Base-by-base conservation (phyloP, 2,888 invertebrate species). In the Leptarthrus brevirostris region DNA sequence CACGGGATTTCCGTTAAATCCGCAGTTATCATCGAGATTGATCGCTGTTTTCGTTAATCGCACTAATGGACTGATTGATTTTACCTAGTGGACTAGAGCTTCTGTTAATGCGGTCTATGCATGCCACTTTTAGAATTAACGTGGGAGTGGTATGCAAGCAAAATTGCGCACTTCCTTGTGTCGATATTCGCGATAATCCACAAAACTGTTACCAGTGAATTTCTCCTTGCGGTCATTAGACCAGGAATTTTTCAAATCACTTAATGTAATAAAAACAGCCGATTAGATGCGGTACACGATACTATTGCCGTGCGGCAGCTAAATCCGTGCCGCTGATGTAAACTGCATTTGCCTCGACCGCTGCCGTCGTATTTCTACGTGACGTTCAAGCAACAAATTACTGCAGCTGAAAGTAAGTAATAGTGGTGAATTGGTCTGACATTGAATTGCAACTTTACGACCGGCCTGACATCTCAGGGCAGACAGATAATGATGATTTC, bases 41-140 rank as follows among this genome's bases (percentile, higher is more conserved):
- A 64, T 44, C 14, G 24, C 2, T 64, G n/a, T 44, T 14, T 22
- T 6, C 44, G 26, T 44, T 64, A 64, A 64, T 64, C 44, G 64
- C 44, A n/a, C 47, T 64, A 64, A 64, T 64, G 64, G 44, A 64
- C 18, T 64, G 61, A 61, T 61, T 34, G 44, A 44, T 40, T 20
- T n/a, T 3, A 12, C 24, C 40, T n/a, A 34, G 8, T 18, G 16
- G 40, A n/a, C 18, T 5, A 18, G 40, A 6, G 20, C 24, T 44
- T 64, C 22, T 44, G 24, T 6, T 18, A 44, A 64, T 47, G 40
- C 16, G 24, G 18, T 64, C 24, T 24, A 18, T 1, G 14, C 64
- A 64, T 44, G 64, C 64, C 24, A 64, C 22, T 22, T n/a, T 40
- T 24, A 64, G n/a, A 26, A 14, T 44, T 16, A 44, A 64, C 44